Base-by-base conservation (phyloP, 1,140 invertebrate genomes). In the Calephelis nemesis region DNA sequence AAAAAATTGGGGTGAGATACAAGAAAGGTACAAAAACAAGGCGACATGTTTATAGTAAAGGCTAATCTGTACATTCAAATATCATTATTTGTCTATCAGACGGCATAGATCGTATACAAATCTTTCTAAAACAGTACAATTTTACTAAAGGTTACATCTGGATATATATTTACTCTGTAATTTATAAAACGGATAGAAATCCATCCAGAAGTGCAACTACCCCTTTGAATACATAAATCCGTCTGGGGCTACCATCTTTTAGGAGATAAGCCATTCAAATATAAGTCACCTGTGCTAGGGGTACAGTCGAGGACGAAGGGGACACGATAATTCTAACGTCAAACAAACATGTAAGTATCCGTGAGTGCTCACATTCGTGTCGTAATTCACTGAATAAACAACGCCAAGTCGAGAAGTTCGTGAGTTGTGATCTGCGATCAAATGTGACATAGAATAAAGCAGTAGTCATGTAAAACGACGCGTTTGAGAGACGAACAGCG, bases 381-480 rank as follows among this genome's bases (percentile, higher is more conserved):
- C 71, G 78, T 88, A 87, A 89, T 91, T 86, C 83, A 73, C 73
- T 83, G 76, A 79, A 81, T 77, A 90, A 87, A 91, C 78, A 88
- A 72, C 72, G 72, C 63, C 71, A 58, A 85, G 80, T 73, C 75
- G 77, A 81, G 75, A 82, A 85, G 83, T 81, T 81, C 13, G n/a
- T 15, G 63, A 30, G 65, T 65, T 64, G 70, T 67, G 74, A 63
- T 63, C 48, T 67, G 42, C 65, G 68, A 71, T 39, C 19, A 7
- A 58, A 58, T 58, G 19, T 58, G 19, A 39, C 10, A 30, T 39
- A 58, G 54, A 58, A 30, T 58, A 58, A 58, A 39, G 54, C 8
- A 11, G 54, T 39, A 12, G 19, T 6, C 12, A 12, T 6, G 10
- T 10, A 45, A 45, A 45, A 45, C 10, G 11, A 9, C 3, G 7